Evolutionary conservation across 2,888 invertebrate genomes (phyloP).

Genomic region (Xanthia icteritia): DNA sequence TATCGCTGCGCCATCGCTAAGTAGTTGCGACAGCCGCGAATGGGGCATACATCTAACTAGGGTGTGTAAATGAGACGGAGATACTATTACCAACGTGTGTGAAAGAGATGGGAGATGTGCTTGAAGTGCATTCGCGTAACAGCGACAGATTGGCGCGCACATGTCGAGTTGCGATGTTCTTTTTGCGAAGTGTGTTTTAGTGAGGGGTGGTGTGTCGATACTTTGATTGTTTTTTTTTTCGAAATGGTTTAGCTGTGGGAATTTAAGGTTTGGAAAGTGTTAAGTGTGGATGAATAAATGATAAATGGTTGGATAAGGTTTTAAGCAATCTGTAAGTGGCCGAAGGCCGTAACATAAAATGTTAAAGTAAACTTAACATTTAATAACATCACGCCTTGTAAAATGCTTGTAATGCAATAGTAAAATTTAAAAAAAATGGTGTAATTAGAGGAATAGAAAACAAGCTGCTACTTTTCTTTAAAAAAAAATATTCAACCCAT

Average conservation of each 20-base stretch:
- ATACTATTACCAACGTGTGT: conserved; percentile 45
- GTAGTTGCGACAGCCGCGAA: conserved; percentile 83
- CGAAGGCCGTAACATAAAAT: not conserved
- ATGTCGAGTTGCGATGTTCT: conserved; percentile 89
- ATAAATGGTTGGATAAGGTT: not conserved
- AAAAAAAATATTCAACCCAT: not conserved
- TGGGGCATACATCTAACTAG: conserved; percentile 66
- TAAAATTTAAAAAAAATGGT: not conserved
- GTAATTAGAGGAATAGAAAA: not conserved
- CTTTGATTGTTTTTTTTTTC: conserved; percentile 27
- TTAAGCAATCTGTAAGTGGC: not conserved
- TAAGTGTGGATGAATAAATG: not conserved
- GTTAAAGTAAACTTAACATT: not conserved
- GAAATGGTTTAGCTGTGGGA: not conserved
- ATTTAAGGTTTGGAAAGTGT: not conserved
- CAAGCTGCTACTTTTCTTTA: not conserved
- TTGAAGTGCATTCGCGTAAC: conserved; percentile 82
- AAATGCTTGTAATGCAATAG: not conserved
- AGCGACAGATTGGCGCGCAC: conserved; percentile 90
- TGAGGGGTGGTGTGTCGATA: conserved; percentile 63
- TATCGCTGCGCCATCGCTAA: conserved; percentile 83
- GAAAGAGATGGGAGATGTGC: conserved; percentile 73
- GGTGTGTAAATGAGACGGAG: conserved; percentile 74
- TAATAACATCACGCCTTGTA: not conserved
- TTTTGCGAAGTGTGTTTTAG: conserved; percentile 81